Conservation (phyloP, 2,113 vertebrate genomes). For the Amphiprion ocellaris region DNA sequence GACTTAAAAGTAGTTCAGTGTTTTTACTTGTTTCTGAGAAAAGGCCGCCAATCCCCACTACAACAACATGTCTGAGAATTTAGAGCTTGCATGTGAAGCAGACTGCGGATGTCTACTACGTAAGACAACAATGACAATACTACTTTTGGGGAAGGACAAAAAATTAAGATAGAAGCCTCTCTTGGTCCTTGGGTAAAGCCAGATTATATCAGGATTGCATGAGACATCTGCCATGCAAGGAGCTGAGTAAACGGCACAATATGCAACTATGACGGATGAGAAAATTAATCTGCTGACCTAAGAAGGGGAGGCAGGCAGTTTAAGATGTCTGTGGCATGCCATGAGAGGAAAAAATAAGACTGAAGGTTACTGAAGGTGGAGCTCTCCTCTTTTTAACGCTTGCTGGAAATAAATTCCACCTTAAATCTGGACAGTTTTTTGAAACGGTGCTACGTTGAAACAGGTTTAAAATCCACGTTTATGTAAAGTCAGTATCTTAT, state of each 20-base stretch:
- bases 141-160: slow-evolving; percentile 12
- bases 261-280: slow-evolving; percentile 40
- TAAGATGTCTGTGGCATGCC: slow-evolving; percentile 2
- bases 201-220: slow-evolving; percentile 74
- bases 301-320: slow-evolving; percentile 1
- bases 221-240: slow-evolving; percentile 58
- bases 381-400: too few relatives aligned
- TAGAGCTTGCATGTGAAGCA: slow-evolving; percentile 10
- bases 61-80: slow-evolving; percentile 27
- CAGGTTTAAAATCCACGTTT: not conserved
- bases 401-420: too few relatives aligned
- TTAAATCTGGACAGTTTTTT: too few relatives aligned
- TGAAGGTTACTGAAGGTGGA: not conserved
- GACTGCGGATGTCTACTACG: slow-evolving; percentile 19
- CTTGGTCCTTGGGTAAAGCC: slow-evolving; percentile 62
- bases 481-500: not conserved
- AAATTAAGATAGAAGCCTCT: slow-evolving; percentile 30
- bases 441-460: too few relatives aligned
- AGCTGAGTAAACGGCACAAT: slow-evolving; percentile 48
- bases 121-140: slow-evolving; percentile 36
- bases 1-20: not conserved
- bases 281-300: slow-evolving; percentile 44
- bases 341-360: not conserved
- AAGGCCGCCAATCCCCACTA: slow-evolving; percentile 18
- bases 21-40: not conserved